Evolutionary conservation across 2,113 vertebrate species (phyloP).

Genomic region (Thalassarche chlororhynchos): DNA sequence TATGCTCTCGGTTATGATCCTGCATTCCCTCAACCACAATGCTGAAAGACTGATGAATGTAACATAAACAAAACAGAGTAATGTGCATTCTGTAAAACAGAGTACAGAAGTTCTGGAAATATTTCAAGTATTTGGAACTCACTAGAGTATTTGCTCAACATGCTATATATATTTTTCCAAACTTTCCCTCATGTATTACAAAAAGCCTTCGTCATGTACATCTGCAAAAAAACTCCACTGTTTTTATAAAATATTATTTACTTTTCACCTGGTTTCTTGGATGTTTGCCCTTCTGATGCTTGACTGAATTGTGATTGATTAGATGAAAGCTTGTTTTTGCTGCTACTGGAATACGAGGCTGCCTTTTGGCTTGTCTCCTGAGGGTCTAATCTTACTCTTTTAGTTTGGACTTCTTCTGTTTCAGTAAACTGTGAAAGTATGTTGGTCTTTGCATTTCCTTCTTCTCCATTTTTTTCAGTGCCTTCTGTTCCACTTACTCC

Average conservation of each 20-base stretch:
- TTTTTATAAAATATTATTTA: background rate
- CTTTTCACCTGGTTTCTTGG: conserved; percentile 16
- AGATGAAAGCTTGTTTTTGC: background rate
- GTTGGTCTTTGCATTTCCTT: background rate
- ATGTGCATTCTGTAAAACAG: background rate
- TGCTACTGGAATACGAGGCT: background rate
- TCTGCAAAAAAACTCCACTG: background rate
- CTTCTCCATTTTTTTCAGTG: background rate
- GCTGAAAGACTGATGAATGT: background rate
- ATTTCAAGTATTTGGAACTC: background rate
- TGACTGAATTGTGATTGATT: background rate
- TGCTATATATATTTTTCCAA: background rate
- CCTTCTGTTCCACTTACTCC: background rate
- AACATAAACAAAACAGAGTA: background rate
- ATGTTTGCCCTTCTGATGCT: background rate
- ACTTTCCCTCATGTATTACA: background rate
- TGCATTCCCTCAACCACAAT: background rate
- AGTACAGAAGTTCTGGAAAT: background rate
- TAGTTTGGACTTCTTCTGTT: background rate
- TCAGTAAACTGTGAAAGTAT: background rate
- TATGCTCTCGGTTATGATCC: background rate
- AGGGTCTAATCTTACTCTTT: background rate
- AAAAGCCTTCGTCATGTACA: background rate
- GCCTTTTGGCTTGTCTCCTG: background rate
- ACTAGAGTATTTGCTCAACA: background rate